These are phyloP conservation scores for Sphinx pinastri DNA, from an alignment of 2,888 invertebrate genomes.

Conservation along the genomic window DNA sequence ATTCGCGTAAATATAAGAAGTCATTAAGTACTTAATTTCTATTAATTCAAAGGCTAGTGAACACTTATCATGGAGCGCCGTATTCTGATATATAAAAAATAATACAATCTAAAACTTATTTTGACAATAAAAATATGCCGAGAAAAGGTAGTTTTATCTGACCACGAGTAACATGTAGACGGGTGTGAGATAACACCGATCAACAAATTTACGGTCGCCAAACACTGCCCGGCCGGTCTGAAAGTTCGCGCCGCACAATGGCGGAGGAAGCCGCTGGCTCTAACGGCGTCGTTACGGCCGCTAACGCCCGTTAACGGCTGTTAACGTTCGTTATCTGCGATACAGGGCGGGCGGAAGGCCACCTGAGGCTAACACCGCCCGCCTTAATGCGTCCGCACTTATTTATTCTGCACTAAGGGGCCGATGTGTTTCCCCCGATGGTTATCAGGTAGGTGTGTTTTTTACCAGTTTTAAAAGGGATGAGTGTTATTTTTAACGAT, in stretches of 20 bases:
- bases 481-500: slow-evolving; percentile 25
- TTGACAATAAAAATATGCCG: neutral
- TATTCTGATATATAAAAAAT: too few relatives aligned
- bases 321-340: slow-evolving; percentile 66
- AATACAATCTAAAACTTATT: too few relatives aligned
- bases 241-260: slow-evolving; percentile 65
- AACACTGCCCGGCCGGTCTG: slow-evolving; percentile 46
- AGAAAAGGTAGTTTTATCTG: neutral
- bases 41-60: too few relatives aligned
- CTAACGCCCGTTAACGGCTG: slow-evolving; percentile 70
- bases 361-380: slow-evolving; percentile 73
- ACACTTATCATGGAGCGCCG: too few relatives aligned
- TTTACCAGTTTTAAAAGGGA: slow-evolving; percentile 26
- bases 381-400: slow-evolving; percentile 82
- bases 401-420: slow-evolving; percentile 69
- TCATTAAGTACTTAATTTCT: too few relatives aligned
- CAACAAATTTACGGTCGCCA: slow-evolving; percentile 58
- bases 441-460: slow-evolving; percentile 45
- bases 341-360: slow-evolving; percentile 76
- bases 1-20: too few relatives aligned
- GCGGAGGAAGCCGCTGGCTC: slow-evolving; percentile 74
- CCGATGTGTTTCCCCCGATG: slow-evolving; percentile 77
- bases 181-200: slow-evolving; percentile 43
- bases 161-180: neutral
- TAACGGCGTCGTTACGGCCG: slow-evolving; percentile 79